Conservation (phyloP, 2,797 vertebrate species). For the Anableps anableps region DNA sequence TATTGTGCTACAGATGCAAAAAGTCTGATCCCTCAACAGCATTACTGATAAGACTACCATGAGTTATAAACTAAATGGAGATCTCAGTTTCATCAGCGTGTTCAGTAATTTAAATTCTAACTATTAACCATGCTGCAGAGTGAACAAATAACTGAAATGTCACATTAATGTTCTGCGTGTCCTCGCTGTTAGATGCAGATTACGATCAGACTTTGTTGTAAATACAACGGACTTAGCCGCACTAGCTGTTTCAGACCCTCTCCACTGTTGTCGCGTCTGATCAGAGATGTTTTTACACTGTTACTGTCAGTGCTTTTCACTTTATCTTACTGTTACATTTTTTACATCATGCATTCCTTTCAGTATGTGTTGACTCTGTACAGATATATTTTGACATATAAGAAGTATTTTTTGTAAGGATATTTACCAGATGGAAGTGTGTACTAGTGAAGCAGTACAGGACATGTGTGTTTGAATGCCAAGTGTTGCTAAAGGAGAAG, state of each 20-base stretch:
- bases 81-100: constrained; percentile 51
- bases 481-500: constrained; percentile 14
- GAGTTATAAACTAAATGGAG: constrained; percentile 40
- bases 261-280: constrained; percentile 48
- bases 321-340: constrained; percentile 56
- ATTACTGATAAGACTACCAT: constrained; percentile 50
- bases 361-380: constrained; percentile 79
- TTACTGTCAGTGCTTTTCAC: constrained; percentile 45
- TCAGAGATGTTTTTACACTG: constrained; percentile 44
- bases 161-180: constrained; percentile 64
- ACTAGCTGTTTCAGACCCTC: constrained; percentile 61
- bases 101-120: constrained; percentile 51
- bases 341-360: constrained; percentile 47
- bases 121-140: constrained; percentile 50
- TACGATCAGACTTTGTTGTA: constrained; percentile 53
- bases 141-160: constrained; percentile 53
- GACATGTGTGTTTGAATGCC: constrained; percentile 43
- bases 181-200: constrained; percentile 51
- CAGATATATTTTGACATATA: constrained; percentile 87
- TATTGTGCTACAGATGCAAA: constrained; percentile 65
- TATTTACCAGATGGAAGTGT: constrained; percentile 71
- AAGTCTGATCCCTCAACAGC: constrained; percentile 52
- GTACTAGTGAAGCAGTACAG: constrained; percentile 55
- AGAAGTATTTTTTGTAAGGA: constrained; percentile 82
- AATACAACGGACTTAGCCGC: constrained; percentile 57